phyloP scores from a whole-genome alignment of 1,140 invertebrate species.

The Formica exsecta region DNA sequence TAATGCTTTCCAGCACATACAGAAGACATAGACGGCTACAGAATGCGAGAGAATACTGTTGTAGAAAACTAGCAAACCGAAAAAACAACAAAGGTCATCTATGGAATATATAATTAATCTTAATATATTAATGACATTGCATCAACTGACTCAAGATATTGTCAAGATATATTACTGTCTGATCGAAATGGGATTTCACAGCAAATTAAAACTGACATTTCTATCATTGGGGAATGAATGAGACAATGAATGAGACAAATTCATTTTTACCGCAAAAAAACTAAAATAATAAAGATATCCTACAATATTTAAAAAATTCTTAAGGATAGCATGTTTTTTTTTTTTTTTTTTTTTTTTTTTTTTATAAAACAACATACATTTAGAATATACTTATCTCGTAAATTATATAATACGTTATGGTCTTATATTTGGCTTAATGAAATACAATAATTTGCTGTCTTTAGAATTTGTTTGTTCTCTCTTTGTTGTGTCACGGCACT shows the following conservation, averaged over 20 bases:
- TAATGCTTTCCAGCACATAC: background rate
- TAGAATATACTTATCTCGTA: conserved; percentile 51
- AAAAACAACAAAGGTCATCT: conserved; percentile 20
- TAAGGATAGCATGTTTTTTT: background rate
- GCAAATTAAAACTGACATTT: background rate
- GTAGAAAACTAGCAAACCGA: background rate
- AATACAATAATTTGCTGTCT: conserved; percentile 61
- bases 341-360: conserved; percentile 45
- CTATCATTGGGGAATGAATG: background rate
- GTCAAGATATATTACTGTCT: conserved; percentile 5
- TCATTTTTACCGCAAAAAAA: background rate
- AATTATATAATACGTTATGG: conserved; percentile 63
- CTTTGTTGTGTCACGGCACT: conserved; percentile 49
- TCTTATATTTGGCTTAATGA: conserved; percentile 63
- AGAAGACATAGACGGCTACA: background rate
- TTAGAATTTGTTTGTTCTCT: conserved; percentile 60
- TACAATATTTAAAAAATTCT: background rate
- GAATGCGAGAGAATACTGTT: background rate
- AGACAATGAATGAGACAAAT: background rate
- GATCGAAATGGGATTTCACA: background rate
- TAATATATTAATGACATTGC: background rate
- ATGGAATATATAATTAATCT: background rate
- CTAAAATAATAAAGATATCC: background rate
- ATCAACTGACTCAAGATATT: background rate
- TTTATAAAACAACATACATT: too few relatives aligned